Evolutionary conservation across 2,888 invertebrate species (phyloP), one percentile per base, ranked within the genome.

Genomic region (Phaonia tiefii): DNA sequence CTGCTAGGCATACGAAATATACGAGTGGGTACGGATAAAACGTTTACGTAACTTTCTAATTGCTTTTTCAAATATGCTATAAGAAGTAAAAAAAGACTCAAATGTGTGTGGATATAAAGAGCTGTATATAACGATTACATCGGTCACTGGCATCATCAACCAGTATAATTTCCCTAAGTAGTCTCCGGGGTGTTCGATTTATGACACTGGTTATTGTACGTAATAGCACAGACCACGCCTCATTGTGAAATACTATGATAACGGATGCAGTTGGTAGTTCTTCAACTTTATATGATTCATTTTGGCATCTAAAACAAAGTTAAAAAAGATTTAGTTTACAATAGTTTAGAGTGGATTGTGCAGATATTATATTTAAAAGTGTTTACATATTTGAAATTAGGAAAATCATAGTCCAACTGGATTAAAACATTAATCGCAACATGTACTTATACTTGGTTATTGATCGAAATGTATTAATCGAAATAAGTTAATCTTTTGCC

Each of bases 221-320:
- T 86, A 99, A 92, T 11, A 99, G 92, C 0, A 99, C 99, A 2
- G 99, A 98, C 98, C 98, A 99, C 0, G 99, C 99, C 91, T 99
- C 99, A 89, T 99, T 99, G 90, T 99, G 99, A 89, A 99, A 99
- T 0, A 99, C 98, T 84, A 99, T 98, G 69, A 99, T 95, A 15
- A 99, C 94, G 83, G 96, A 96, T 0, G 98, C 97, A 83, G 93
- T 95, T 0, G 98, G 98, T 72, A 99, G 91, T 67, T 92, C 92
- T 79, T 92, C 90, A 77, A 91, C 89, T 76, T 91, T 89, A 84
- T 93, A 93, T 85, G 93, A 92, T 79, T 92, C 90, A 31, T 84
- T 85, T 83, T 92, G 91, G 87, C 96, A 96, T 84, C 95, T 95
- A 87, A 90, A 81, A 46, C 8, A 44, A 17, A 58, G 26, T 44